A percentile compares a stretch with the other conserved stretches of the same genome.
These are phyloP conservation scores for Drosophila rellima DNA, from an alignment of 2,888 invertebrate species.

Conservation along the genomic window DNA sequence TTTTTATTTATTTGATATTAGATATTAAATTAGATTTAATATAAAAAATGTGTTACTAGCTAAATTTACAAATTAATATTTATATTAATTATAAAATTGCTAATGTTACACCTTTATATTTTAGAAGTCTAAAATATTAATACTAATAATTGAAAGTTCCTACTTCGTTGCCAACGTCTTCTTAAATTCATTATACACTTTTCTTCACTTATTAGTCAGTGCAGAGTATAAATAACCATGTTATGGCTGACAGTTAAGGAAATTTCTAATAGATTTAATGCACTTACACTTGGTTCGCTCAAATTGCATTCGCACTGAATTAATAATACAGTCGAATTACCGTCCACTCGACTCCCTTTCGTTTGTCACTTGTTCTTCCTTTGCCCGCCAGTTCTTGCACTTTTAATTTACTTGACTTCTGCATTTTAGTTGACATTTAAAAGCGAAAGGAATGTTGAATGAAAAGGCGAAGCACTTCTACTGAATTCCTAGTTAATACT, in stretches of 20 bases:
- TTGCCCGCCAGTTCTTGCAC: constrained; percentile 2
- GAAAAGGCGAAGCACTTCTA: constrained; percentile 22
- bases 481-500: constrained; percentile 46
- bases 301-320: constrained; percentile 48
- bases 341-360: constrained; percentile 41
- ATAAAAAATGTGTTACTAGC: too few relatives aligned
- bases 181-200: neutral
- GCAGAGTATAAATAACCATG: constrained; percentile 37
- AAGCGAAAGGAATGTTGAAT: neutral
- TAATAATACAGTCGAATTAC: constrained; percentile 28
- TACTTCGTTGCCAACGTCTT: neutral
- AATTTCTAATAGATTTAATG: constrained; percentile 51
- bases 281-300: constrained; percentile 37
- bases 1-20: neutral
- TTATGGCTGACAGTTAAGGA: constrained; percentile 26
- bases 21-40: too few relatives aligned
- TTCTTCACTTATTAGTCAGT: neutral
- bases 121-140: too few relatives aligned
- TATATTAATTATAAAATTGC: too few relatives aligned
- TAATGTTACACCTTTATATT: too few relatives aligned
- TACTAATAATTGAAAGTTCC: too few relatives aligned
- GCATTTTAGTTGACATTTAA: constrained; percentile 37
- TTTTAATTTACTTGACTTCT: constrained; percentile 40
- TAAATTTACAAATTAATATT: too few relatives aligned
- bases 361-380: constrained; percentile 41